These are phyloP conservation scores for Aradophagus sp. DNA, from an alignment of 1,140 invertebrate genomes.

Conservation along the genomic window DNA sequence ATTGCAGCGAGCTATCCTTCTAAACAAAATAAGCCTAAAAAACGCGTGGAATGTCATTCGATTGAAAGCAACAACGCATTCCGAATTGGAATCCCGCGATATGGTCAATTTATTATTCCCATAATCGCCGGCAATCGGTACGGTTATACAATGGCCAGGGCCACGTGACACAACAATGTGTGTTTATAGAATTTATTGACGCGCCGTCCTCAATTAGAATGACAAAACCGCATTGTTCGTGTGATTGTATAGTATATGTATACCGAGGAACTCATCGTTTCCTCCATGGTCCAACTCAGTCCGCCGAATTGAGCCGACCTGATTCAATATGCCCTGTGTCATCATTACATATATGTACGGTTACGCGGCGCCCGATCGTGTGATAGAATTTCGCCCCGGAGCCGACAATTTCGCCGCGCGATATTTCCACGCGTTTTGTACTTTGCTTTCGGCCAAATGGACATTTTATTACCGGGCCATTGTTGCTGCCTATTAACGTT, in stretches of 20 bases:
- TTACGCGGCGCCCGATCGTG: constrained; percentile 25
- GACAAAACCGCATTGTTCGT: constrained; percentile 43
- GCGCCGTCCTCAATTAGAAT: constrained; percentile 44
- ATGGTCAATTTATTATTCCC: constrained; percentile 45
- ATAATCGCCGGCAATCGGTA: constrained; percentile 44
- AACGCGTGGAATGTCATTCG: constrained; percentile 23
- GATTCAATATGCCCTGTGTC: constrained; percentile 33
- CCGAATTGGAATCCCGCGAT: constrained; percentile 21
- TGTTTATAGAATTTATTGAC: constrained; percentile 51
- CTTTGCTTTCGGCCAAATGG: constrained; percentile 19
- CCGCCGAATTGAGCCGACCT: constrained; percentile 10
- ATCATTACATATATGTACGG: constrained; percentile 37
- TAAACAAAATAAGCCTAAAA: constrained; percentile 7
- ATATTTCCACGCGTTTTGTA: neutral
- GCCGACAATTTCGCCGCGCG: constrained; percentile 10
- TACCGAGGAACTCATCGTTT: constrained; percentile 41
- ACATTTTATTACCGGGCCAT: no score
- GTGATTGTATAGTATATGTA: constrained; percentile 47
- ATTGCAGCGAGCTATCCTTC: no score
- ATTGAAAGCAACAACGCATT: constrained; percentile 26
- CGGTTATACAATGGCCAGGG: constrained; percentile 30
- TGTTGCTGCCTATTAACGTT: no score
- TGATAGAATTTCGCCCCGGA: constrained; percentile 19
- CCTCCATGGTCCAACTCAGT: constrained; percentile 30
- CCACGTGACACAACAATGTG: constrained; percentile 35